Evolutionary conservation across 1,140 invertebrate species (phyloP), one percentile per base, ranked within the genome.

Genomic region (Paralvinella palmiformis): DNA sequence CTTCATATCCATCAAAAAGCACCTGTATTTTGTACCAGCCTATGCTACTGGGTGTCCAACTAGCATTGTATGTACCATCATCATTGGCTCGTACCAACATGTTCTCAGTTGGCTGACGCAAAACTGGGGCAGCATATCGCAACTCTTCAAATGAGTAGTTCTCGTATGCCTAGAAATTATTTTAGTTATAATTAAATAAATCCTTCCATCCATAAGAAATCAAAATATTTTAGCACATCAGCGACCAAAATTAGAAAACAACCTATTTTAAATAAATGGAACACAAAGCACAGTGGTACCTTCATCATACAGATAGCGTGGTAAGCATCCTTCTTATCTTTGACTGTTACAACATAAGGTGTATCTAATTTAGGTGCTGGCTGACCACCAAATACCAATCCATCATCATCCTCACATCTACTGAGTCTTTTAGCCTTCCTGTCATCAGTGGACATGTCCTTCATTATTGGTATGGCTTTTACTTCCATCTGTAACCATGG

Each of bases 111-210:
- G 89, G 86, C 55, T 89, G 79, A 64, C 87, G 87, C 1, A 89
- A 81, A 1, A 85, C 82, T 1, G 90, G 89, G 6, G 89, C 90
- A 37, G 88, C 88, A 67, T 88, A 89, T 32, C 95, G 86, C 3
- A 99, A 81, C 78, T 98, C 96, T 81, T 98, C 95, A 81, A 98
- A 96, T 0, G 94, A 96, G 73, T 94, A 96, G 75, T 94, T 91
- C 71, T 94, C 90, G 80, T 92, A 98, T 0, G 88, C 85, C 86
- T 91, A 75, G 32, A 73, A 72, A 55, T 64, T 68, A 29, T 52
- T 17, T 17, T 29, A 52, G n/a, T n/a, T n/a, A n/a, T n/a, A n/a
- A n/a, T n/a, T n/a, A n/a, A n/a, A n/a, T n/a, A n/a, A n/a, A n/a
- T n/a, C n/a, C n/a, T n/a, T n/a, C n/a, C n/a, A n/a, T n/a, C n/a